These are phyloP conservation scores for Pelagia noctiluca DNA, from an alignment of 30 jellyfish, hydroid and myxozoan species.

Conservation along the genomic window DNA sequence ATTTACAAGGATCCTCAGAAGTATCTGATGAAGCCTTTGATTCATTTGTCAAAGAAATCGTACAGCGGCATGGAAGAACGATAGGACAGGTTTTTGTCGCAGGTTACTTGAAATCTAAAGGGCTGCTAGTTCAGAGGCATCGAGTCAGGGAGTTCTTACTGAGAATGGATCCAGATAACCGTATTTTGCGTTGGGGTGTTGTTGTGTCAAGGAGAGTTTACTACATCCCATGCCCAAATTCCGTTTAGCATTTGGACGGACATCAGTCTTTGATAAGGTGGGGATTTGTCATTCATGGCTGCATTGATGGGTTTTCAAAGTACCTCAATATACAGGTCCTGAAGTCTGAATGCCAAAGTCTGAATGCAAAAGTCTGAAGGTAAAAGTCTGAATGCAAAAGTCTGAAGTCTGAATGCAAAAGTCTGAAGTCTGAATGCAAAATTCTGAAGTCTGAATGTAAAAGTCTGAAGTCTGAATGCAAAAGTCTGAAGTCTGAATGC, in stretches of 20 bases:
- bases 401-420: constrained; percentile 24
- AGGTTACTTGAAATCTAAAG: not conserved
- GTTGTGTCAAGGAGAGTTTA: not conserved
- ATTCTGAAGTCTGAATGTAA: no score
- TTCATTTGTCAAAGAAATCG: not conserved
- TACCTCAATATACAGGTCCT: not conserved
- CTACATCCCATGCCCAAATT: constrained; percentile 19
- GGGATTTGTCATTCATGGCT: constrained; percentile 45
- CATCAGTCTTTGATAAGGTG: constrained; percentile 7
- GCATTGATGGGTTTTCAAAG: constrained; percentile 27
- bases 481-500: no score
- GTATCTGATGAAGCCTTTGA: constrained; percentile 21
- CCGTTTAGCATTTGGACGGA: constrained; percentile 22
- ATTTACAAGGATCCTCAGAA: not conserved
- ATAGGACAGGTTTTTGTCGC: constrained; percentile 11
- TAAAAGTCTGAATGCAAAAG: constrained; percentile 1
- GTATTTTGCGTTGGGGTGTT: not conserved
- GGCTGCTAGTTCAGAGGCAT: constrained; percentile 7
- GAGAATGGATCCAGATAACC: constrained; percentile 2
- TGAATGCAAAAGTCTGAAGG: constrained; percentile 7
- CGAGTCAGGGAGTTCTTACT: constrained; percentile 8
- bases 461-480: no score
- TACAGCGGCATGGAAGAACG: constrained; percentile 9
- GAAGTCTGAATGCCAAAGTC: constrained; percentile 19
- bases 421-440: no score